Base-by-base conservation (phyloP, 2,113 vertebrate species). In the Paracanthobrama guichenoti region DNA sequence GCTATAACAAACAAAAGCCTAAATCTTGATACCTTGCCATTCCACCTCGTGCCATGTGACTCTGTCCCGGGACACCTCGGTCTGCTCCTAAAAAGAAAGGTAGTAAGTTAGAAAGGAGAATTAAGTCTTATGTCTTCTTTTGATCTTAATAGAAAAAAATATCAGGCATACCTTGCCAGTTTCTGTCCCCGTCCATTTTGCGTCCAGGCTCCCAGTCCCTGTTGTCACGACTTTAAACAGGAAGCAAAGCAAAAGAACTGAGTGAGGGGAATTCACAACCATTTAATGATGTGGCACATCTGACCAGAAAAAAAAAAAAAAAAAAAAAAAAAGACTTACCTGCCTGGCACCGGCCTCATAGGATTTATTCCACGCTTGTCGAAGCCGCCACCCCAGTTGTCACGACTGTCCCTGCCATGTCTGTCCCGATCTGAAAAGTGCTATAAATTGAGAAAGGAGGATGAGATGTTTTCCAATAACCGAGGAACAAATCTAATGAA, bases 371-470 rank as follows among this genome's bases (percentile, higher is more conserved):
- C 88, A 42, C 97, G 96, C 85, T 97, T 96, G 88, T 98, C 97
- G 0, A 95, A 96, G 0, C 95, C 88, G 72, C 94, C 90, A 0
- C 91, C 89, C 97, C 97, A 98, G 13, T 92, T 89, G 0, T 97
- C 96, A 0, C 96, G 91, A 0, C 95, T 93, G 6, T 98, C 97
- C 77, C 97, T 94, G 16, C 95, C 91, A 3, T 97, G 96, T 44
- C 96, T 94, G 2, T 98, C 97, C n/a, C 95, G 93, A n/a, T 97
- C 96, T 0, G 95, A 91, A 80, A 98, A 98, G 87, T 98, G 95
- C 97, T 99, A 89, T 3, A 89, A 88, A 78, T 78, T 28, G 88
- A 83, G 24, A 81, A 44, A 28, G 50, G 77, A 22, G 88, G 10
- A 79, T 28, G 64, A 24, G 50, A 75, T 10, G 20, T 6, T 1